These are phyloP conservation scores for Microctenopoma stevenorrisi DNA, from an alignment of 2,797 vertebrate genomes.

Conservation along the genomic window DNA sequence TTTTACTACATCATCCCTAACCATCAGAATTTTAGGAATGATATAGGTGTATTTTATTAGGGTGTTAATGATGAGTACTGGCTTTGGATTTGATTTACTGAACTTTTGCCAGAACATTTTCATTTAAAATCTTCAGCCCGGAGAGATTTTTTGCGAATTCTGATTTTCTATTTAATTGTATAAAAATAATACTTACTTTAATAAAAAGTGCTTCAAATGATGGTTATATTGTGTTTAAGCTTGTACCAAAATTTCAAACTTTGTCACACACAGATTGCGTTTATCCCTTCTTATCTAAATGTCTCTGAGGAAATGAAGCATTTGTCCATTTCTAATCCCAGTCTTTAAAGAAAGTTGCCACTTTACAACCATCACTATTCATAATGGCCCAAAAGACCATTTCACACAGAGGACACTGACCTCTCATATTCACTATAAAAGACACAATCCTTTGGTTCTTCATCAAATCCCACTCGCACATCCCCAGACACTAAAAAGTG, in stretches of 20 bases:
- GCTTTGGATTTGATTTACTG: too few species aligned
- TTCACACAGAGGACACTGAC: conserved; percentile 15
- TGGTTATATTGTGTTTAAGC: neutral
- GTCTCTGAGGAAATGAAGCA: neutral
- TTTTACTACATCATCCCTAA: too few species aligned
- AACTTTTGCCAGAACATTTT: too few species aligned
- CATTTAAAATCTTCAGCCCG: too few species aligned
- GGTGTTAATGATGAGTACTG: too few species aligned
- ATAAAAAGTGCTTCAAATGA: too few species aligned
- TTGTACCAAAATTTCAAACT: neutral
- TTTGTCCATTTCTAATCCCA: neutral
- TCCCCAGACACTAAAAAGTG: conserved; percentile 53
- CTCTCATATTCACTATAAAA: conserved; percentile 28
- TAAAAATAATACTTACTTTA: too few species aligned
- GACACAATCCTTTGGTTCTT: conserved; percentile 29
- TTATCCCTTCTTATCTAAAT: neutral
- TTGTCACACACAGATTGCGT: neutral
- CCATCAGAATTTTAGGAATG: too few species aligned
- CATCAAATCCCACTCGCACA: conserved; percentile 37
- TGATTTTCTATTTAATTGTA: too few species aligned
- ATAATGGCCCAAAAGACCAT: conserved; percentile 30
- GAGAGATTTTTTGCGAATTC: too few species aligned
- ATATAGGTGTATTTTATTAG: too few species aligned
- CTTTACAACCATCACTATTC: conserved; percentile 22
- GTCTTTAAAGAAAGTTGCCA: conserved; percentile 1